Evolutionary conservation across 2,888 invertebrate species (phyloP).

Genomic region (Caenorhabditis macrosperma): DNA sequence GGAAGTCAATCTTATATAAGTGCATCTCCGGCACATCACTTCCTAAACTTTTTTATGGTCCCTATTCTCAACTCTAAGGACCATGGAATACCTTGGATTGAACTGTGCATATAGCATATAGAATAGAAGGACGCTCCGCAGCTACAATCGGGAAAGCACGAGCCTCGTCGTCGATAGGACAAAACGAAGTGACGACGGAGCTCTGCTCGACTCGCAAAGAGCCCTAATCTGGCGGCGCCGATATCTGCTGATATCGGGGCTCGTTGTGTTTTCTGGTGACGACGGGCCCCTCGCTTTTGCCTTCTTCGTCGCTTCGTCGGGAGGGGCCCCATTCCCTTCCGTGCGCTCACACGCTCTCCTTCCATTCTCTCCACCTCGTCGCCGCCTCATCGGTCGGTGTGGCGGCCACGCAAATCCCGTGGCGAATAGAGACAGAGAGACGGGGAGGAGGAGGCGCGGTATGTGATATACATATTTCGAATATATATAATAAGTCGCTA

Average conservation of each 20-base stretch:
- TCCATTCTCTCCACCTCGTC: slow-evolving; percentile 6
- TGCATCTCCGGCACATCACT: too few species aligned
- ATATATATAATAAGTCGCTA: slow-evolving; percentile 55
- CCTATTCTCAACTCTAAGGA: too few species aligned
- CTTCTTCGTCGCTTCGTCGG: slow-evolving; percentile 34
- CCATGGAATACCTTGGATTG: too few species aligned
- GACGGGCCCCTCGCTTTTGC: slow-evolving; percentile 34
- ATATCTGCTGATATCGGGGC: slow-evolving; percentile 48
- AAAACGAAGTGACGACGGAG: slow-evolving; percentile 7
- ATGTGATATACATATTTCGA: slow-evolving; percentile 43
- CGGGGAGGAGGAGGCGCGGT: slow-evolving; percentile 24
- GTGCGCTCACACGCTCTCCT: slow-evolving; percentile 23
- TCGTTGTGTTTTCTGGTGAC: slow-evolving; percentile 51
- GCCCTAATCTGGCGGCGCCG: slow-evolving; percentile 44
- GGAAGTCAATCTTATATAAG: too few species aligned
- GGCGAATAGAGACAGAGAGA: slow-evolving; percentile 14
- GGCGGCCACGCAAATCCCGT: slow-evolving; percentile 34
- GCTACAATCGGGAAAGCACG: background rate
- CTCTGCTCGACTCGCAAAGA: slow-evolving; percentile 26
- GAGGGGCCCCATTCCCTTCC: slow-evolving; percentile 23
- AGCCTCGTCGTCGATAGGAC: background rate
- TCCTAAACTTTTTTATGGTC: too few species aligned
- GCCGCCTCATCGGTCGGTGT: background rate
- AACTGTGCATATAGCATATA: background rate
- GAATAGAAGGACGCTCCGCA: too few species aligned